Percentiles rank a stretch among this genome's conserved stretches.
Evolutionary conservation across 2,797 vertebrate species (phyloP).

Genomic region (Mormyrus hasselquistii): DNA sequence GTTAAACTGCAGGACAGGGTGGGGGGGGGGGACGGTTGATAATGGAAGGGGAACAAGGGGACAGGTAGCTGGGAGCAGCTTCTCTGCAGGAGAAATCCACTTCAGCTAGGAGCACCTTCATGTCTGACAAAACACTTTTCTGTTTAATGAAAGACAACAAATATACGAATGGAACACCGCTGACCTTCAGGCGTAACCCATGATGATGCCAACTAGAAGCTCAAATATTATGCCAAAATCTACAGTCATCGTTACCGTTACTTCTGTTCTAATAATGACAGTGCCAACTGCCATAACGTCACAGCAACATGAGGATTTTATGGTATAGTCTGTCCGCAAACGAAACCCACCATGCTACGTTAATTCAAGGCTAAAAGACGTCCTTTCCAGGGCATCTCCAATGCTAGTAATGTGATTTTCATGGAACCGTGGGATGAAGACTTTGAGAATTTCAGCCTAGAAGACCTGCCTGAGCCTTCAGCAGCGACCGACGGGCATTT

Average conservation of each 20-base stretch:
- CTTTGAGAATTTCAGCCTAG: background rate
- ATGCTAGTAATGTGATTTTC: too few species aligned
- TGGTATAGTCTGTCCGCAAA: background rate
- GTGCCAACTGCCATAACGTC: background rate
- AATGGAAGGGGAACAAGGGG: conserved; percentile 28
- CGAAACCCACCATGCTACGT: background rate
- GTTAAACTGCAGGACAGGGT: conserved; percentile 47
- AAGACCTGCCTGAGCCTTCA: background rate
- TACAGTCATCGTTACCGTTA: background rate
- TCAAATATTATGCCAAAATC: background rate
- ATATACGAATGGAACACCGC: background rate
- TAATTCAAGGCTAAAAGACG: background rate
- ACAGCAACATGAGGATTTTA: background rate
- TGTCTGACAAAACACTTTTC: background rate
- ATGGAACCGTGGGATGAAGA: background rate
- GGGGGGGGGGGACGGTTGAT: conserved; percentile 32
- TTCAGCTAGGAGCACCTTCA: background rate
- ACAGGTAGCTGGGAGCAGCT: conserved; percentile 18
- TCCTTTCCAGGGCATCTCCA: background rate
- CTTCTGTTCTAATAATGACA: background rate
- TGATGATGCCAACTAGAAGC: too few species aligned
- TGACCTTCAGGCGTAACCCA: background rate
- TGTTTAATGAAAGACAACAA: conserved; percentile 3
- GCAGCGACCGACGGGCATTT: background rate
- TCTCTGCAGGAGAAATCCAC: background rate